Evolutionary conservation across 2,888 invertebrate genomes (phyloP).

Genomic region (Melanostoma scalare): DNA sequence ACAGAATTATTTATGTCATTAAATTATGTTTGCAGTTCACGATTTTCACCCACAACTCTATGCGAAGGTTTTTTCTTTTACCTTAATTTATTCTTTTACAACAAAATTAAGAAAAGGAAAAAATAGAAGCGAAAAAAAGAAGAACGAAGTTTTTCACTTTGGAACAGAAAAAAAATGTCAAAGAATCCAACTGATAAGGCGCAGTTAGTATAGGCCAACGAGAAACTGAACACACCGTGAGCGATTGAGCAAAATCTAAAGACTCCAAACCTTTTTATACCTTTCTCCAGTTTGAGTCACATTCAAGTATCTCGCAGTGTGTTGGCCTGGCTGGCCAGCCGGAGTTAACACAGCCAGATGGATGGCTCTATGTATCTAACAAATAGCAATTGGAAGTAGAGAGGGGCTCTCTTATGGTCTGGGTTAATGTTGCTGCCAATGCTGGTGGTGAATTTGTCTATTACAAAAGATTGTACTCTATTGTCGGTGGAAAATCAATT

Average conservation of each 20-base stretch:
- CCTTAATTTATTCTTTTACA: conserved; percentile 3
- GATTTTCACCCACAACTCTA: conserved; percentile 54
- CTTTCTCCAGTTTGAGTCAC: conserved; percentile 66
- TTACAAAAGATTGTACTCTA: conserved; percentile 65
- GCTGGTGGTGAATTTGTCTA: conserved; percentile 69
- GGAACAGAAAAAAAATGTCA: not conserved
- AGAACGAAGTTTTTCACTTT: conserved; percentile 35
- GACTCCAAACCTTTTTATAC: conserved; percentile 71
- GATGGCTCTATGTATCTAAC: conserved; percentile 60
- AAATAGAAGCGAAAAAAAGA: not conserved
- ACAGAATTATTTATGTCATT: conserved; percentile 57
- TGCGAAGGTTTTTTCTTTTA: conserved; percentile 16
- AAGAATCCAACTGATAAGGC: conserved; percentile 59
- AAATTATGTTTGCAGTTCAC: conserved; percentile 63
- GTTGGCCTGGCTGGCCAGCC: conserved; percentile 29
- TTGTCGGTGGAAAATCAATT: conserved; percentile 40
- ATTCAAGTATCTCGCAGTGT: conserved; percentile 29
- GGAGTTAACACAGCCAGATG: conserved; percentile 47
- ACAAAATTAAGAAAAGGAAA: not conserved
- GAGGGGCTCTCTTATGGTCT: conserved; percentile 35
- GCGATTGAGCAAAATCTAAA: conserved; percentile 67
- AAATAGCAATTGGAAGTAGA: conserved; percentile 14
- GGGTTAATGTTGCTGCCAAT: conserved; percentile 32
- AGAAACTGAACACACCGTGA: conserved; percentile 55
- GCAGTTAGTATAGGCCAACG: conserved; percentile 25